Percentiles rank a stretch among this genome's conserved stretches.
Conservation (phyloP, 2,888 invertebrate genomes). For the Chelonus formosanus region DNA sequence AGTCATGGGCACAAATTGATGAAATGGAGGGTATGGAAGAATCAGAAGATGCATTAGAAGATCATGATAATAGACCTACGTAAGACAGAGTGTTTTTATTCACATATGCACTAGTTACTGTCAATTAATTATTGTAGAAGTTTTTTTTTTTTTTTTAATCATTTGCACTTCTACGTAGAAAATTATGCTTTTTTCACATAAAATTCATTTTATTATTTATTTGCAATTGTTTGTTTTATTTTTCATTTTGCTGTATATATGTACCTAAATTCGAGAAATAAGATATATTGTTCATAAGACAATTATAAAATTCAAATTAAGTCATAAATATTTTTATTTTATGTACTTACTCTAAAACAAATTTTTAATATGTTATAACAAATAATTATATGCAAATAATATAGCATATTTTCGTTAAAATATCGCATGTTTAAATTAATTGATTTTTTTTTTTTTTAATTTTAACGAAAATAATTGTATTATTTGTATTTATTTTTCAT, state of each 20-base stretch:
- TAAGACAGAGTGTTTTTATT: slow-evolving; percentile 49
- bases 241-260: not conserved
- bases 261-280: not conserved
- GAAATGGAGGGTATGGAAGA: slow-evolving; percentile 68
- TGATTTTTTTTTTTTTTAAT: too few relatives aligned
- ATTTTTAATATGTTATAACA: too few relatives aligned
- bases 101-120: slow-evolving; percentile 6
- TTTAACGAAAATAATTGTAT: too few relatives aligned
- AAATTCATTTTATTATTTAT: not conserved
- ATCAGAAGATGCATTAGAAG: slow-evolving; percentile 55
- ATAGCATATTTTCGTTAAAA: too few relatives aligned
- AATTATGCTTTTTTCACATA: not conserved
- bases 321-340: too few relatives aligned
- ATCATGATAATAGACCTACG: slow-evolving; percentile 61
- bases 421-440: too few relatives aligned
- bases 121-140: slow-evolving; percentile 7
- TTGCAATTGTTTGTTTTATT: not conserved
- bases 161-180: slow-evolving; percentile 9
- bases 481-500: not conserved
- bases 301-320: too few relatives aligned
- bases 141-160: slow-evolving; percentile 23
- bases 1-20: slow-evolving; percentile 68
- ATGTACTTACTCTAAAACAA: too few relatives aligned
- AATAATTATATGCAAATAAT: too few relatives aligned
- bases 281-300: too few relatives aligned